A percentile compares a stretch with the other conserved stretches of the same genome.
Conservation (phyloP, 2,797 vertebrate species). For the Sus cebifrons region DNA sequence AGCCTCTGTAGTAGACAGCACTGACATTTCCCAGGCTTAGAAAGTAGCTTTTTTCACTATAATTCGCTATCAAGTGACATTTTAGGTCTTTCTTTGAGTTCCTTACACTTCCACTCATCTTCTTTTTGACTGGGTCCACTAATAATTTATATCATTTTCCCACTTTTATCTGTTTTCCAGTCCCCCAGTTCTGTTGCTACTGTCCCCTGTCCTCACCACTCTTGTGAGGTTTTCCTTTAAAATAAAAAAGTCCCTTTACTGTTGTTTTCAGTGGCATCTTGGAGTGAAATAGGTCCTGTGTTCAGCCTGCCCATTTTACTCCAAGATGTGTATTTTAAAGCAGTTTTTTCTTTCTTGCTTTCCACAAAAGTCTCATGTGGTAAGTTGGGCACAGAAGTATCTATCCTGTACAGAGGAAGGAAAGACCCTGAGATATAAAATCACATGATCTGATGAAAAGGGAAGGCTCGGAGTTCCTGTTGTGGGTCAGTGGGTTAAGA, state of each 20-base stretch:
- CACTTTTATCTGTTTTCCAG: background rate
- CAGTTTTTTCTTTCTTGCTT: background rate
- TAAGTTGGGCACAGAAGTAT: background rate
- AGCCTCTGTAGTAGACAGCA: background rate
- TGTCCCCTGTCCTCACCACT: background rate
- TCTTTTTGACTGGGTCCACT: background rate
- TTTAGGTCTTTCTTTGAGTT: constrained; percentile 10
- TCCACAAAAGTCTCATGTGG: background rate
- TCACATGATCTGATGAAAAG: background rate
- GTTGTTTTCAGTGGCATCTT: constrained; percentile 22
- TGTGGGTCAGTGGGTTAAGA: no score
- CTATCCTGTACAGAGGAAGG: background rate
- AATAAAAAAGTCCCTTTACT: background rate
- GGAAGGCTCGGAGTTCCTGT: background rate
- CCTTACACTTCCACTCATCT: background rate
- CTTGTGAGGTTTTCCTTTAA: background rate
- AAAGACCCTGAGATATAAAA: background rate
- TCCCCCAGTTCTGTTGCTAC: background rate
- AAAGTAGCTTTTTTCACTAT: background rate
- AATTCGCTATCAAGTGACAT: background rate
- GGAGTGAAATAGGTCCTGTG: background rate
- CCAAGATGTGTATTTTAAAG: background rate
- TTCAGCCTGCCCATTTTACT: background rate
- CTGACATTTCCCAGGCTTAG: background rate
- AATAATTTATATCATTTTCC: background rate